Conservation (phyloP, 2,888 invertebrate species). For the Drosophila atroscutellata region DNA sequence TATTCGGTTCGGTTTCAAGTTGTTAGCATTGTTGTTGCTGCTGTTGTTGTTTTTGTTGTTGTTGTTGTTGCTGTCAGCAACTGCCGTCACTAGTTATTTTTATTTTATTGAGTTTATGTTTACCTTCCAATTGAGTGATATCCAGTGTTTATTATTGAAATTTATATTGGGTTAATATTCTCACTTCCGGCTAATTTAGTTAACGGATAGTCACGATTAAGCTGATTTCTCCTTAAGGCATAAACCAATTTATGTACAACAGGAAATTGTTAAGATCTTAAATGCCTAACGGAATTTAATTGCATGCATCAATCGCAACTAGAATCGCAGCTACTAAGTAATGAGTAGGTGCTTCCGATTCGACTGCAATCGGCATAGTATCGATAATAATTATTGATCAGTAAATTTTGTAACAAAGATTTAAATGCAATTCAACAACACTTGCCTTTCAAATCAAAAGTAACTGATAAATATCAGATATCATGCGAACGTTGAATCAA, state of each 20-base stretch:
- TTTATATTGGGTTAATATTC: conserved; percentile 41
- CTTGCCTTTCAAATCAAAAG: conserved; percentile 1
- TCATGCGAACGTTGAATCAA: conserved; percentile 34
- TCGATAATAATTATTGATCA: background rate
- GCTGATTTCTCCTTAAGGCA: conserved; percentile 24
- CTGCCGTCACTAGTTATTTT: conserved; percentile 22
- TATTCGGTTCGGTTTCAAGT: conserved; percentile 26
- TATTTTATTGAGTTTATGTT: conserved; percentile 10
- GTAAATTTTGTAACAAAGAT: background rate
- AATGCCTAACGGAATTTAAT: conserved; percentile 26
- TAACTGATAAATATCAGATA: conserved; percentile 23
- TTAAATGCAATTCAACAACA: background rate
- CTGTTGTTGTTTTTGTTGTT: conserved; percentile 1
- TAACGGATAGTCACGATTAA: conserved; percentile 55
- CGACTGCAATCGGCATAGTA: background rate
- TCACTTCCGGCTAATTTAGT: conserved; percentile 71
- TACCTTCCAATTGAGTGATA: conserved; percentile 25
- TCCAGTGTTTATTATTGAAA: conserved; percentile 35
- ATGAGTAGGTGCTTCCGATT: conserved; percentile 13
- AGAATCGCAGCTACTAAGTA: background rate
- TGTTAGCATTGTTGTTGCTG: conserved; percentile 17
- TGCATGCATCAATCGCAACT: conserved; percentile 22
- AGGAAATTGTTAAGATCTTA: conserved; percentile 46
- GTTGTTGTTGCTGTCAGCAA: conserved; percentile 13
- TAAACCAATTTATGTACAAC: conserved; percentile 42